These are phyloP conservation scores for Silurus aristotelis DNA, from an alignment of 2,797 vertebrate genomes.

Conservation along the genomic window DNA sequence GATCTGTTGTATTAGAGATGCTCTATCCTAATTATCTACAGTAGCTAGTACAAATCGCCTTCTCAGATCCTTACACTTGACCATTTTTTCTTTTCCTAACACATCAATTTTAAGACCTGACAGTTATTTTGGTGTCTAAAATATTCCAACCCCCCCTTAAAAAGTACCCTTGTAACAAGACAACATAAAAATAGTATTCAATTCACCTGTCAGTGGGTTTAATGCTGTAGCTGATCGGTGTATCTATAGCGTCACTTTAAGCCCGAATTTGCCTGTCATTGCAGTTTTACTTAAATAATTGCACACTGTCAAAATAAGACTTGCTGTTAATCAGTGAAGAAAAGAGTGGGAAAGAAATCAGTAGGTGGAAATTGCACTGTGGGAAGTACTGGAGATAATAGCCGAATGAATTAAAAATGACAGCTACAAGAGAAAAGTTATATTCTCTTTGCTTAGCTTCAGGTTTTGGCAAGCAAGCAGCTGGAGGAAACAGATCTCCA, in stretches of 20 bases:
- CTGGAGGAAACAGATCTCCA: not conserved
- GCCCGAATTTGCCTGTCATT: not conserved
- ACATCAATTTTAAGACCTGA: too few relatives aligned
- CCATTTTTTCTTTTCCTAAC: too few relatives aligned
- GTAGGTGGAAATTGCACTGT: not conserved
- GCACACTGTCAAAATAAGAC: not conserved
- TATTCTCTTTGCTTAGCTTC: slow-evolving; percentile 9
- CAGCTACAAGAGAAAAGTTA: slow-evolving; percentile 9
- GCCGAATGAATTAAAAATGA: slow-evolving; percentile 5
- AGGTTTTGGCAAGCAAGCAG: not conserved
- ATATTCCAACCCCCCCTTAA: too few relatives aligned
- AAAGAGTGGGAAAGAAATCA: not conserved
- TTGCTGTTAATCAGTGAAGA: not conserved
- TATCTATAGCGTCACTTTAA: not conserved
- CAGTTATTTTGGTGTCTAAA: too few relatives aligned
- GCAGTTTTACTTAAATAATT: not conserved
- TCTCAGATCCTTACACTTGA: too few relatives aligned
- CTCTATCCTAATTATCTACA: too few relatives aligned
- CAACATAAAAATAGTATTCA: too few relatives aligned
- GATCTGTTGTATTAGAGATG: too few relatives aligned
- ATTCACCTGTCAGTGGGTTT: too few relatives aligned
- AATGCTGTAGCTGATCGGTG: too few relatives aligned
- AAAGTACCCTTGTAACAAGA: too few relatives aligned
- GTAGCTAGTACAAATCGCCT: too few relatives aligned
- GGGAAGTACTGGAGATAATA: not conserved